phyloP scores from a whole-genome alignment of 2,888 invertebrate species.

The Lordiphosa andalusiaca region DNA sequence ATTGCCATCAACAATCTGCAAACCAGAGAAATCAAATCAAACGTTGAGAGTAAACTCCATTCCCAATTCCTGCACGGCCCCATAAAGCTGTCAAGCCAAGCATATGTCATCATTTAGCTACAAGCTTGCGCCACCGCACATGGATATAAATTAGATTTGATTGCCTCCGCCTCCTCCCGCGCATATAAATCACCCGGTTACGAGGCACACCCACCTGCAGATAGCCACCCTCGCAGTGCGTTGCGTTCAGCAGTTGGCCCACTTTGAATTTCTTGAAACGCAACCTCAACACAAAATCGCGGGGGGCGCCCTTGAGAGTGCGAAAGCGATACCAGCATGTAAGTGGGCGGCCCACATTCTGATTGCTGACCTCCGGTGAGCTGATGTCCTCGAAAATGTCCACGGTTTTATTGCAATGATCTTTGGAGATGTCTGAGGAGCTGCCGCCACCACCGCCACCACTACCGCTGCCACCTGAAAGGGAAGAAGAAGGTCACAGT shows the following conservation, averaged over 20 bases:
- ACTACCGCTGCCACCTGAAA: conserved; percentile 63
- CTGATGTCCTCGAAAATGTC: conserved; percentile 96
- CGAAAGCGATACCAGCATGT: conserved; percentile 95
- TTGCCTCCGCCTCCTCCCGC: conserved; percentile 39
- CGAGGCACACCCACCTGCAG: conserved; percentile 85
- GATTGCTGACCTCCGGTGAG: conserved; percentile 90
- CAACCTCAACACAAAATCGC: conserved; percentile 93
- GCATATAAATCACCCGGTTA: conserved; percentile 61
- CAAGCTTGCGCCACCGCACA: conserved; percentile 2
- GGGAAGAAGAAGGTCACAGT: not conserved
- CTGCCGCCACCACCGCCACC: conserved; percentile 64
- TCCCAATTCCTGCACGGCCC: conserved; percentile 12
- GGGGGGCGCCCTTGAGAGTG: conserved; percentile 91
- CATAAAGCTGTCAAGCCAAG: conserved; percentile 46
- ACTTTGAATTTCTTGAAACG: conserved; percentile 97
- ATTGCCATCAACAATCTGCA: conserved; percentile 94
- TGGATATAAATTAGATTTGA: conserved; percentile 74
- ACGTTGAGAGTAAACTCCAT: conserved; percentile 9
- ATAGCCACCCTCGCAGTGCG: conserved; percentile 92
- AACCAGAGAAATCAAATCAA: conserved; percentile 52
- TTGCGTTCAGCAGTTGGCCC: conserved; percentile 91
- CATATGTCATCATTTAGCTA: conserved; percentile 70
- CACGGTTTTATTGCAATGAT: conserved; percentile 96
- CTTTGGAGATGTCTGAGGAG: conserved; percentile 82
- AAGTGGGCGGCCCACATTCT: conserved; percentile 91